Evolutionary conservation across 2,113 vertebrate species (phyloP), one percentile per base, ranked within the genome.

Genomic region (Dunckerocampus dactyliophorus): DNA sequence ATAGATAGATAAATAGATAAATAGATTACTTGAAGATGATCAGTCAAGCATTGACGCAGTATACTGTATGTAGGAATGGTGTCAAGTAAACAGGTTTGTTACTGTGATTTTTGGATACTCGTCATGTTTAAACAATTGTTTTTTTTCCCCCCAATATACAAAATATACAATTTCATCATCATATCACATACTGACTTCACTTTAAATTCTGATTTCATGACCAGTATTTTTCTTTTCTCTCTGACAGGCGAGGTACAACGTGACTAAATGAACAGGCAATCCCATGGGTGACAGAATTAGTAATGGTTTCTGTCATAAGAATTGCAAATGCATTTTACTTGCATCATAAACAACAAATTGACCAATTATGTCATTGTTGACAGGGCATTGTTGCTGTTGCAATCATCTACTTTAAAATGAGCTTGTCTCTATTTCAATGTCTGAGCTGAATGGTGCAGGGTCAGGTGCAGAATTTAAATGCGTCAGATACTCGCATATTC

Each of bases 301-400:
- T 52, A 77, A 81, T 75, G 54, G 58, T 62, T 14, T 31, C 46
- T 6, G n/a, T 61, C 70, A 77, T 85, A 83, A 76, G 70, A 82
- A 86, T 79, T 80, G 47, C 63, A 77, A 81, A 87, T 56, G 28
- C 22, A 74, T 62, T 80, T 39, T 58, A 71, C 67, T 58, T 71
- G 56, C 54, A 77, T 81, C 64, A 69, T 65, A 64, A 56, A 50
- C 14, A 8, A 67, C 68, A 81, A 85, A 86, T 79, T 78, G 76
- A 71, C 56, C 69, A 82, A 79, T 85, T 77, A 84, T 62, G 63
- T 45, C 49, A 75, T 82, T 80, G 75, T 80, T 63, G 67, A 68
- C 51, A 16, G 60, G 47, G 60, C 47, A 73, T 67, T 63, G 65
- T 71, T 63, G 63, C 48, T 19, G 66, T 56, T 50, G 75, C 76